Base-by-base conservation (phyloP, 2,113 vertebrate species). In the Corythoichthys haematopterus region DNA sequence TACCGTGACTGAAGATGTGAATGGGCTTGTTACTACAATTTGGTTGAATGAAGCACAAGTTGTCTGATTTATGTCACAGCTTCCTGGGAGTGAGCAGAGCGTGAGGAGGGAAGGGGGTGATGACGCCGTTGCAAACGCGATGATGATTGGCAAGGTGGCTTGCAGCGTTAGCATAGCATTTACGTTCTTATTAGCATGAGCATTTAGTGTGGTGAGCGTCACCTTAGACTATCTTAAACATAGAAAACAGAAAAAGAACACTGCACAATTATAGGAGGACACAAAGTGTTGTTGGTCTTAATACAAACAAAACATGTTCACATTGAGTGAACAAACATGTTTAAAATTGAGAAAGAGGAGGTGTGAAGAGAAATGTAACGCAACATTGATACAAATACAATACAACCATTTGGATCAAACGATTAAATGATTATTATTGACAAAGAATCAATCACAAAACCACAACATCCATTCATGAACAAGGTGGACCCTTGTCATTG, bases 401-500 rank as follows among this genome's bases (percentile, higher is more conserved):
- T 64, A 72, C 64, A 51, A 80, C 8, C 78, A 69, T 69, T 65
- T 52, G 60, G 51, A 61, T 64, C 52, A 58, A 68, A 43, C 40
- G 46, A 57, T 66, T 47, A 65, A 50, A 80, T 69, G 65, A 69
- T 78, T 70, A 79, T 11, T 50, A 43, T 72, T 74, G 68, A 75
- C 40, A 74, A 57, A 72, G 52, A 78, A 73, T 71, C 75, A 70
- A 62, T 60, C 70, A 77, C 72, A 81, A 60, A 80, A 76, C 70
- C 58, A 80, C 81, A 79, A 79, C 85, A 88, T 77, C 83, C 86
- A 85, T 81, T 83, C 85, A 84, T 86, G 80, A 87, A 83, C 75
- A 75, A 50, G 74, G 61, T 79, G 73, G 63, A 85, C 71, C 52
- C 68, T 75, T 65, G 68, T 75, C 72, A 81, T 35, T 76, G 70